These are phyloP conservation scores for Troides aeacus DNA, from an alignment of 2,888 invertebrate species.

Conservation along the genomic window DNA sequence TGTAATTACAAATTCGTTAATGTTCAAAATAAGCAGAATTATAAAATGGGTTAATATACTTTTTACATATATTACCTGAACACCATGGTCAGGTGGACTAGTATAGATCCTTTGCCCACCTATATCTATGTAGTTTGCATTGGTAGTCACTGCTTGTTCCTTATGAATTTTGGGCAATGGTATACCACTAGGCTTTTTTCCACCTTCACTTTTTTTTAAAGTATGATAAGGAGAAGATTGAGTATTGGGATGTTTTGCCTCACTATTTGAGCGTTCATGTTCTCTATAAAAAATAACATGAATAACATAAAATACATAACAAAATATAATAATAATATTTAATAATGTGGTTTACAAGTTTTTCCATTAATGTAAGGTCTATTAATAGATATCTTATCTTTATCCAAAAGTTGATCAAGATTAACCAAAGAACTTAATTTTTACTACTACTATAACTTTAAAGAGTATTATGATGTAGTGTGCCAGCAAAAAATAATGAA, in stretches of 20 bases:
- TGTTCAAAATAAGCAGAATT: too few species aligned
- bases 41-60: too few species aligned
- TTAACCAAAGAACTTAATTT: too few species aligned
- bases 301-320: background rate
- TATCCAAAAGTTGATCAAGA: too few species aligned
- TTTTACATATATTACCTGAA: conserved; percentile 56
- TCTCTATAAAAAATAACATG: conserved; percentile 46
- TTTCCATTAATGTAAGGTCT: too few species aligned
- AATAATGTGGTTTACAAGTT: too few species aligned
- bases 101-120: conserved; percentile 75
- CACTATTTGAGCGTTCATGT: conserved; percentile 73
- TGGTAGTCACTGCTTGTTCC: conserved; percentile 63
- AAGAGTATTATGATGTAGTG: too few species aligned
- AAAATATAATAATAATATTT: too few species aligned
- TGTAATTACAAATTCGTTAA: too few species aligned
- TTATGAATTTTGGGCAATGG: conserved; percentile 71
- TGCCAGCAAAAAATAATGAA: too few species aligned
- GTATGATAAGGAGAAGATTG: conserved; percentile 76
- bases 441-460: too few species aligned
- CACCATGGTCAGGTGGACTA: conserved; percentile 75
- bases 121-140: conserved; percentile 73
- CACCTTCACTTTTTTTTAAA: conserved; percentile 61
- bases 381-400: too few species aligned
- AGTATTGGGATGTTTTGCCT: conserved; percentile 67
- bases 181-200: conserved; percentile 73